Evolutionary conservation across 2,797 vertebrate genomes (phyloP).

Genomic region (Danionella dracula): DNA sequence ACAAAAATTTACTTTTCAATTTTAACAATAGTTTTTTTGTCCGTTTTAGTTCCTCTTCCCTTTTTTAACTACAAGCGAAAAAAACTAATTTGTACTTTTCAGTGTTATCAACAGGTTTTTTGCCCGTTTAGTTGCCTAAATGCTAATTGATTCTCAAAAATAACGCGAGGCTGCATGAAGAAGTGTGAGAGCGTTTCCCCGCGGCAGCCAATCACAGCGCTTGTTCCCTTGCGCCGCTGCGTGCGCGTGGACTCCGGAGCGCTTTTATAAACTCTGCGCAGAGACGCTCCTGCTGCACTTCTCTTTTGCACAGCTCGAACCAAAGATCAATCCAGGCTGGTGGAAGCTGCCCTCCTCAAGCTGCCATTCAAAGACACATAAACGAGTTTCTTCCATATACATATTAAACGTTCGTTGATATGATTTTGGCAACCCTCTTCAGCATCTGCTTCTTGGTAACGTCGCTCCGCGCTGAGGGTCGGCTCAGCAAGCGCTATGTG

Average conservation of each 20-base stretch:
- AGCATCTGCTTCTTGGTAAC: conserved; percentile 46
- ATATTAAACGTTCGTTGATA: conserved; percentile 15
- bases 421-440: conserved; percentile 55
- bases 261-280: conserved; percentile 45
- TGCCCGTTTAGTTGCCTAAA: no score
- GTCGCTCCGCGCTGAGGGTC: conserved; percentile 50
- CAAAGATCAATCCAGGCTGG: background rate
- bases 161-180: no score
- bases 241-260: conserved; percentile 35
- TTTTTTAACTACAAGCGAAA: no score
- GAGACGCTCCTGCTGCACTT: conserved; percentile 41
- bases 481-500: conserved; percentile 56
- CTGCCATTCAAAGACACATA: background rate
- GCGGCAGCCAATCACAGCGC: conserved; percentile 50
- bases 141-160: no score
- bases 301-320: conserved; percentile 22
- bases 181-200: background rate
- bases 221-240: conserved; percentile 50
- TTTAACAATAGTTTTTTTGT: no score
- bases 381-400: background rate
- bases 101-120: no score
- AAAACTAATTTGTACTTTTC: no score
- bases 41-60: no score
- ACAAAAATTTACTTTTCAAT: no score
- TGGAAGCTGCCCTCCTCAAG: background rate